Percentiles rank a stretch among this genome's conserved stretches.
phyloP scores from a whole-genome alignment of 2,113 vertebrate genomes.

The Apteryx owenii region DNA sequence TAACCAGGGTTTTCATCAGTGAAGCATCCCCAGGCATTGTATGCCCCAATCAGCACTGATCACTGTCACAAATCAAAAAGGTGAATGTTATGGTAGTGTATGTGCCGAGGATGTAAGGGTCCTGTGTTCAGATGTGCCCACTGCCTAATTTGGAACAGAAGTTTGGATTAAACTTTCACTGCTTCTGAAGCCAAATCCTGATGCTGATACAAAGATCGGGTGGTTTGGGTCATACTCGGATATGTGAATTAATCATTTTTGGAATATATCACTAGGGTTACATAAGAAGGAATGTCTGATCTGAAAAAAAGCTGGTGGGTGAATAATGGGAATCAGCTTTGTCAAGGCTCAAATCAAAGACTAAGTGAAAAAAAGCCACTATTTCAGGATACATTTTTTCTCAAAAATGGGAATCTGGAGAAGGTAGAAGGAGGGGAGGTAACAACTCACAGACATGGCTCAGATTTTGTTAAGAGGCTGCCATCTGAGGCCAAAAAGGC shows the following conservation, averaged over 20 bases:
- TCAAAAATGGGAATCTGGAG: neutral
- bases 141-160: neutral
- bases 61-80: neutral
- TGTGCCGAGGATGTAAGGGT: neutral
- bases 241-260: neutral
- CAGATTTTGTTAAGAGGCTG: neutral
- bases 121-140: neutral
- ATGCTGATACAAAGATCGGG: neutral
- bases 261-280: neutral
- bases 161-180: neutral
- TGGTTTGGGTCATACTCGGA: neutral
- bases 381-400: neutral
- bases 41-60: neutral
- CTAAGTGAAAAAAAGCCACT: neutral
- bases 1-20: neutral
- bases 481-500: neutral
- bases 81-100: neutral
- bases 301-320: neutral
- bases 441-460: accelerated
- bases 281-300: neutral
- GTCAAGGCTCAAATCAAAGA: neutral
- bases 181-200: neutral
- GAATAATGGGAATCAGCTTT: neutral
- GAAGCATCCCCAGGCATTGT: neutral
- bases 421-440: neutral